Percentiles rank a stretch among this genome's conserved stretches.
Conservation (phyloP, 2,797 vertebrate species). For the Balearica regulorum region DNA sequence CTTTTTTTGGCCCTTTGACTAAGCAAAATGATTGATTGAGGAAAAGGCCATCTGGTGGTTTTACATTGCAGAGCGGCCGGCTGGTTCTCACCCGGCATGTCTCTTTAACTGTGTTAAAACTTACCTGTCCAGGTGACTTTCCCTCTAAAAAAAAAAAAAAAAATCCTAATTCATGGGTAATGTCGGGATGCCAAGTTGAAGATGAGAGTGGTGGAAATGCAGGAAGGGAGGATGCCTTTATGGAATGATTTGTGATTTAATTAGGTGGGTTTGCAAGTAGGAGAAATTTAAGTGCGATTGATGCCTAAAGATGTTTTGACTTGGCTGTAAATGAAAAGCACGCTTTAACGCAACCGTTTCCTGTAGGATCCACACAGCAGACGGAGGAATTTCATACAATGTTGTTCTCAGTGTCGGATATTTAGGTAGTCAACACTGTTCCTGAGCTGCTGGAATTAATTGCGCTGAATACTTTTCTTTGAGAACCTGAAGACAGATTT, state of each 20-base stretch:
- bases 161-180: background rate
- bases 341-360: rapidly evolving
- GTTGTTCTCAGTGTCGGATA: background rate
- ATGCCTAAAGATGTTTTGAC: background rate
- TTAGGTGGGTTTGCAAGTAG: background rate
- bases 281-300: background rate
- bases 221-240: background rate
- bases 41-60: background rate
- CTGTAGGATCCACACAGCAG: background rate
- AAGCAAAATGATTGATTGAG: background rate
- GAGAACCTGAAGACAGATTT: background rate
- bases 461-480: background rate
- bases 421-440: background rate
- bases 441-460: background rate
- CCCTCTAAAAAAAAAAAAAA: background rate
- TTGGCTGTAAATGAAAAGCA: background rate
- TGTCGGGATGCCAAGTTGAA: background rate
- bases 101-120: background rate
- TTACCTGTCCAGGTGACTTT: background rate
- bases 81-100: rapidly evolving
- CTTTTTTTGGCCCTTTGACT: background rate
- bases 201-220: background rate
- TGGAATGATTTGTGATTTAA: background rate
- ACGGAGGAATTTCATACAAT: background rate
- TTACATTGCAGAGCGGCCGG: background rate